Conservation (phyloP, 2,113 vertebrate genomes). For the Epinephelus fuscoguttatus region DNA sequence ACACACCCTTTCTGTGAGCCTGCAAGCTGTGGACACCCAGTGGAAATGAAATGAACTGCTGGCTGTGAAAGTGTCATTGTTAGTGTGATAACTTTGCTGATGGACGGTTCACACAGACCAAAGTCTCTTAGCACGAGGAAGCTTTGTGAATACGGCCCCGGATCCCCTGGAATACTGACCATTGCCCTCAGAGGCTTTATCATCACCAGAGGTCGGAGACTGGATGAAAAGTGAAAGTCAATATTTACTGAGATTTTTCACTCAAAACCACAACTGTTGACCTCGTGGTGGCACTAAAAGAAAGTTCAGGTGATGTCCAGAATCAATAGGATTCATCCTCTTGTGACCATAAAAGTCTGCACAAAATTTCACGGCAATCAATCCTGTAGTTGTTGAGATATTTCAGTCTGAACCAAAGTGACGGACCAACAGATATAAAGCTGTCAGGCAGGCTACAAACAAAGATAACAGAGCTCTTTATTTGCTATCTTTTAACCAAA, state of each 20-base stretch:
- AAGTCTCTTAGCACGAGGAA: too few species aligned
- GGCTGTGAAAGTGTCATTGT: too few species aligned
- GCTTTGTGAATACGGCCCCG: too few species aligned
- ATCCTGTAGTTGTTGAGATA: not conserved
- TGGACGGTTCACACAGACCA: too few species aligned
- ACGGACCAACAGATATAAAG: not conserved
- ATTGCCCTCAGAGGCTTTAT: too few species aligned
- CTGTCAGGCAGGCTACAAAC: not conserved
- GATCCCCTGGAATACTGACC: too few species aligned
- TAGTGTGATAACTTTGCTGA: too few species aligned
- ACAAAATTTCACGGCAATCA: not conserved
- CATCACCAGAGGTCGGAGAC: too few species aligned
- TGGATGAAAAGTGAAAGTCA: not conserved
- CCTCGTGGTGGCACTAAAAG: not conserved
- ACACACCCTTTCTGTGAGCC: too few species aligned
- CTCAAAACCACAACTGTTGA: not conserved
- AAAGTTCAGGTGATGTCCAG: not conserved
- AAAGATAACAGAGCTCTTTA: not conserved
- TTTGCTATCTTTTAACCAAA: not conserved
- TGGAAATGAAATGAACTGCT: too few species aligned
- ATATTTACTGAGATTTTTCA: not conserved
- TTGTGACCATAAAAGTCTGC: not conserved
- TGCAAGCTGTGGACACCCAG: too few species aligned
- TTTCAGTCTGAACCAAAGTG: not conserved
- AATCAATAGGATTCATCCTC: not conserved